Evolutionary conservation across 2,113 vertebrate species (phyloP).

Genomic region (Oncorhynchus kisutch): DNA sequence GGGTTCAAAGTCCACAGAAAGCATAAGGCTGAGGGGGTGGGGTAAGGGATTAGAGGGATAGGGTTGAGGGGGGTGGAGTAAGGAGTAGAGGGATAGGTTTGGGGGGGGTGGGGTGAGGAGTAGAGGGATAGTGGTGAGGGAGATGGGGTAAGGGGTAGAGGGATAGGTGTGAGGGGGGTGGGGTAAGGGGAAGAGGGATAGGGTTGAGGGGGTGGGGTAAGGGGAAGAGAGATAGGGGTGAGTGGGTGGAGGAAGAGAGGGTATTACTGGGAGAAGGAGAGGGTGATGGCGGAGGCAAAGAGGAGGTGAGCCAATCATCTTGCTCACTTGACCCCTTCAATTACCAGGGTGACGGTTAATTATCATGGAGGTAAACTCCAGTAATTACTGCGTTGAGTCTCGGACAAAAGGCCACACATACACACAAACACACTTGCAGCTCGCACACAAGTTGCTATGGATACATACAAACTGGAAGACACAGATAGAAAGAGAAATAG

Average conservation of each 20-base stretch:
- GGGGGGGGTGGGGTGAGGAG: neutral
- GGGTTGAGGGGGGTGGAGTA: neutral
- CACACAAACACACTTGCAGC: constrained; percentile 12
- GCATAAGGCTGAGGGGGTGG: neutral
- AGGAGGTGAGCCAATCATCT: constrained; percentile 71
- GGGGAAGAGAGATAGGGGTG: neutral
- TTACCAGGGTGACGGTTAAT: constrained; percentile 76
- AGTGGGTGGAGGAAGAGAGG: constrained; percentile 24
- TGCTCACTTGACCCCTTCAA: constrained; percentile 77
- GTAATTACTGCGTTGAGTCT: constrained; percentile 78
- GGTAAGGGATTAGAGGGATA: neutral
- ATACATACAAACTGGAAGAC: constrained; percentile 61
- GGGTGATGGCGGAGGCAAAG: constrained; percentile 51
- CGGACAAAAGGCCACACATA: constrained; percentile 67
- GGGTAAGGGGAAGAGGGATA: no score
- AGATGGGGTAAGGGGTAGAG: no score
- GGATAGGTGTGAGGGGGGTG: no score
- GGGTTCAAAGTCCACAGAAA: neutral
- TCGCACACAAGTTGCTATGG: constrained; percentile 72
- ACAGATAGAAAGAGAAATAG: constrained; percentile 39
- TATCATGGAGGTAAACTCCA: constrained; percentile 74
- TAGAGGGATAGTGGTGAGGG: neutral
- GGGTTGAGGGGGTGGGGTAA: neutral
- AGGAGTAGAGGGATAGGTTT: neutral
- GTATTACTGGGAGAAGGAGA: constrained; percentile 23